phyloP scores from a whole-genome alignment of 1,140 invertebrate species.

The Pseudomyrmex gracilis region DNA sequence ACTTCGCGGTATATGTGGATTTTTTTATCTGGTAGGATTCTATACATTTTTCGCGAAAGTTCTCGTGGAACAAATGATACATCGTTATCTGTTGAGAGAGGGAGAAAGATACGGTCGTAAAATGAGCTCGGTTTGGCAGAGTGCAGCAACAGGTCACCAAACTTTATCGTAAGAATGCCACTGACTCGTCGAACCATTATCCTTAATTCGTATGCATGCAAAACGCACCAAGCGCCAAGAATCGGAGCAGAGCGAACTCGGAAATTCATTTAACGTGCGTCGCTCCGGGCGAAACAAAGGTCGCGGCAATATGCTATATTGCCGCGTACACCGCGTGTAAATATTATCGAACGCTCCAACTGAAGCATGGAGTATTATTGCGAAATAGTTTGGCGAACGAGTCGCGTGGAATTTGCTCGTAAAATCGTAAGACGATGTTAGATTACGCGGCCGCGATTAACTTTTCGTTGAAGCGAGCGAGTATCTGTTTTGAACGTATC shows the following conservation, averaged over 20 bases:
- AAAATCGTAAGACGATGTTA: constrained; percentile 41
- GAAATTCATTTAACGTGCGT: constrained; percentile 56
- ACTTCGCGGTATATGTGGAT: too few relatives aligned
- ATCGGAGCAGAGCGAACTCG: constrained; percentile 47
- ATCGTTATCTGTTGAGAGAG: neutral
- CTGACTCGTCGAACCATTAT: constrained; percentile 81
- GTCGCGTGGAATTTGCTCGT: constrained; percentile 46
- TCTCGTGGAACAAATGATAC: neutral
- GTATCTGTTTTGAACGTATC: constrained; percentile 26
- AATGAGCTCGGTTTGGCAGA: constrained; percentile 3
- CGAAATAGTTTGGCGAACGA: constrained; percentile 50
- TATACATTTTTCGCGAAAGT: neutral
- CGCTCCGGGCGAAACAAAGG: constrained; percentile 43
- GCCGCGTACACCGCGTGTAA: constrained; percentile 45
- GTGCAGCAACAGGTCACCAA: constrained; percentile 78
- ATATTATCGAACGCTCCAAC: constrained; percentile 54
- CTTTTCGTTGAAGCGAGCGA: constrained; percentile 44
- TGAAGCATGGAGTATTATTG: constrained; percentile 40
- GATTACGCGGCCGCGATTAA: constrained; percentile 18
- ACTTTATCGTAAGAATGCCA: constrained; percentile 77
- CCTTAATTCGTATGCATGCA: constrained; percentile 76
- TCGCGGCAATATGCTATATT: constrained; percentile 44
- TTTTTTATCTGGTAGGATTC: too few relatives aligned
- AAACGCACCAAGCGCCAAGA: constrained; percentile 51
- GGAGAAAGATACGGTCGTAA: neutral